Evolutionary conservation across 2,113 vertebrate genomes (phyloP).

Genomic region (Aptenodytes forsteri): DNA sequence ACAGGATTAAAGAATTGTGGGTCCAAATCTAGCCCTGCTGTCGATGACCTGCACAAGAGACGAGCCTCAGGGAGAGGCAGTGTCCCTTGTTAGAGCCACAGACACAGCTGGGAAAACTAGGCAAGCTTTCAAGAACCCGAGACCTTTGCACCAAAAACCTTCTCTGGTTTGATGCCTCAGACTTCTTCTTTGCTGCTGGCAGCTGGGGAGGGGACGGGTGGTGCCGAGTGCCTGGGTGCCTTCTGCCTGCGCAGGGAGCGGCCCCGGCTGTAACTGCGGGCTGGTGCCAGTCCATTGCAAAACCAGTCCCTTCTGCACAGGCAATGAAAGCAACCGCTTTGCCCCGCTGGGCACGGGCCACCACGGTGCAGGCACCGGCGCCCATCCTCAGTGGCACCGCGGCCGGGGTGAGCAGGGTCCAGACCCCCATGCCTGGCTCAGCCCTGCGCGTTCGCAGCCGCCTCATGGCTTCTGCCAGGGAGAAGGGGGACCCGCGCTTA

Average conservation of each 20-base stretch:
- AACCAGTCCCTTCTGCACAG: no score
- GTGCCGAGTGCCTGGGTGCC: not conserved
- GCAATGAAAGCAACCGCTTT: no score
- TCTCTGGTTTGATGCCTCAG: not conserved
- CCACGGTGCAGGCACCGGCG: accelerated
- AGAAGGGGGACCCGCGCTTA: accelerated
- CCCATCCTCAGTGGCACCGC: not conserved
- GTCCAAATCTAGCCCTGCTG: no score
- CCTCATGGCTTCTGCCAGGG: not conserved
- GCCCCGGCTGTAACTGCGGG: not conserved
- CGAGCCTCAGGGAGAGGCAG: no score
- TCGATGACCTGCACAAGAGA: not conserved
- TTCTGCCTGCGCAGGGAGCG: not conserved
- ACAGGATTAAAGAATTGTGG: not conserved
- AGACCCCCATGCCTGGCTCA: accelerated
- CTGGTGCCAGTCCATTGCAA: not conserved
- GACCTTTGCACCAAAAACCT: not conserved
- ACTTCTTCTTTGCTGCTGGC: not conserved
- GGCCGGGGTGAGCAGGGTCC: no score
- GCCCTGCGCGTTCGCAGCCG: accelerated
- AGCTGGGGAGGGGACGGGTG: not conserved
- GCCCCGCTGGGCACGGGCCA: not conserved
- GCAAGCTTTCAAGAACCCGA: not conserved
- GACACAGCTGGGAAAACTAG: not conserved
- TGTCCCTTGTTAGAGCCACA: not conserved